Evolutionary conservation across 2,797 vertebrate genomes (phyloP), one percentile per base, ranked within the genome.

Genomic region (Anguilla pacifica): DNA sequence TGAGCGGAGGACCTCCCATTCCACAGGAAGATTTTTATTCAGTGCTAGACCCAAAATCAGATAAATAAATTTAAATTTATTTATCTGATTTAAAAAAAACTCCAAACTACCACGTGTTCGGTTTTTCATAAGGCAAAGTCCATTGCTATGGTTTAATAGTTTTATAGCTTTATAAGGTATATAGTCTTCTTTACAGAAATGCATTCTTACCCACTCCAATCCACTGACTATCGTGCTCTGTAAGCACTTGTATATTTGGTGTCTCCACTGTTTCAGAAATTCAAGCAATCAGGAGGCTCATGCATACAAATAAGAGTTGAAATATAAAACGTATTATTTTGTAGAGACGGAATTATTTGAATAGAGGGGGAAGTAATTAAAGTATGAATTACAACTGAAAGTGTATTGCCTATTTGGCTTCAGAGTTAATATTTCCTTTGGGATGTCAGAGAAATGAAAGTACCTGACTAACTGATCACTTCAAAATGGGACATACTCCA

Each of bases 21-120:
- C 85, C 88, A 90, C 83, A 87, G 91, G 88, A 90, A 88, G 88
- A 90, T 81, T 91, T 90, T 84, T 49, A 55, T 87, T 85, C 88
- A 83, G 89, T 81, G 55, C 87, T 87, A 84, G 88, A 88, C 7
- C 13, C 15, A 53, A 46, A 87, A 87, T 61, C 85, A n/a, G 0
- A 59, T 31, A 46, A 43, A 4, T 43, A 46, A 85, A 85, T 85
- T 84, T 85, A 82, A 43, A 43, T 43, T 43, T 43, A 43, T 43
- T 43, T 43, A 43, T 43, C 3, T 43, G 43, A 43, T 43, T 43
- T 43, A 4, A 43, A 43, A 43, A 88, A 46, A 74, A 61, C 70
- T 86, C 17, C 13, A 82, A 83, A 82, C 57, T 59, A 61, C 49
- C 57, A n/a, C 25, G 35, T 83, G 10, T 83, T 67, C 81, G 31